Evolutionary conservation across 2,797 vertebrate genomes (phyloP).

Genomic region (Eremophila alpestris): DNA sequence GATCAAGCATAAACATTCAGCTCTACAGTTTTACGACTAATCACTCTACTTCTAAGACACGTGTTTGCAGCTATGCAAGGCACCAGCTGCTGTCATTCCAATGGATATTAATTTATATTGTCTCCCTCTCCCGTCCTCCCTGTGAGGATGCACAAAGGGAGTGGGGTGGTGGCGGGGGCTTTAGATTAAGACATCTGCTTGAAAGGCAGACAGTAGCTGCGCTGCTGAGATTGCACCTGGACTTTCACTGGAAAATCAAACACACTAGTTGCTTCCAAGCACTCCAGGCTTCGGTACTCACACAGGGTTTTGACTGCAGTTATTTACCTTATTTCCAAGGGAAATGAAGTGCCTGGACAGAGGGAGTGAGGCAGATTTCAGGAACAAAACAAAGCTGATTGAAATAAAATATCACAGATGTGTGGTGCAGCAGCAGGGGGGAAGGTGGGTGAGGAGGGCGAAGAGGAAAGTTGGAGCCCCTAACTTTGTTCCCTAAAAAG

Average conservation of each 20-base stretch:
- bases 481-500: not conserved
- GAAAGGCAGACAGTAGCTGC: conserved; percentile 57
- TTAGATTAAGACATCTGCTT: conserved; percentile 76
- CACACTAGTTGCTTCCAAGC: conserved; percentile 67
- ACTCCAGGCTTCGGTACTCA: conserved; percentile 37
- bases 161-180: conserved; percentile 27
- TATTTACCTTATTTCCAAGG: not conserved
- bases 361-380: conserved; percentile 36
- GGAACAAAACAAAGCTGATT: conserved; percentile 12
- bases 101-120: conserved; percentile 82
- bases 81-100: conserved; percentile 81
- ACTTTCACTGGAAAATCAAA: conserved; percentile 57
- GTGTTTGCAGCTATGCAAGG: conserved; percentile 73
- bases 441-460: not conserved
- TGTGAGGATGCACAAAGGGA: conserved; percentile 51
- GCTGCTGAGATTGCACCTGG: conserved; percentile 71
- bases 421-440: not conserved
- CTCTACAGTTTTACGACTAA: conserved; percentile 64
- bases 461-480: not conserved
- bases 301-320: not conserved
- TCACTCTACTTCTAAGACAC: conserved; percentile 73
- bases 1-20: conserved; percentile 72
- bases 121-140: conserved; percentile 65
- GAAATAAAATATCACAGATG: not conserved
- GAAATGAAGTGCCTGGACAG: conserved; percentile 21